Conservation (phyloP, 2,888 invertebrate species). For the Chironomus riparius region DNA sequence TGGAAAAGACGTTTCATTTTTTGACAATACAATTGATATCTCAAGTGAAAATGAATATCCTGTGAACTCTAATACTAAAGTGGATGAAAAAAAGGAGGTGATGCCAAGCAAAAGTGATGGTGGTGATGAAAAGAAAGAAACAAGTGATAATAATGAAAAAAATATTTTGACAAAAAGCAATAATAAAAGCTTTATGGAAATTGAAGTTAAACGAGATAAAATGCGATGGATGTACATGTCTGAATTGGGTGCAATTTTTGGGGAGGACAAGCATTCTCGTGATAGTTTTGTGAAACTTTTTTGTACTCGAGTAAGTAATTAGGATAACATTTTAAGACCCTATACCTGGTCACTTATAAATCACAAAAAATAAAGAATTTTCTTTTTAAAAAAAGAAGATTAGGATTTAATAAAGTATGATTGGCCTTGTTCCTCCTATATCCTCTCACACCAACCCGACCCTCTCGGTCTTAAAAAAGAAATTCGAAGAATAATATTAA, state of each 20-base stretch:
- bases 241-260: conserved; percentile 41
- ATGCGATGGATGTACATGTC: conserved; percentile 43
- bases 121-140: background rate
- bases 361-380: no score
- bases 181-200: conserved; percentile 39
- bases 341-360: no score
- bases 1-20: conserved; percentile 3
- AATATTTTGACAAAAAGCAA: background rate
- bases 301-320: conserved; percentile 38
- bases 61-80: no score
- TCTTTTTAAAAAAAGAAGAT: background rate
- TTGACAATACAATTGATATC: conserved; percentile 14
- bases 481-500: no score
- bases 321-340: no score
- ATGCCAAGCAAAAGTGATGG: background rate
- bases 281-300: conserved; percentile 41
- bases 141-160: background rate
- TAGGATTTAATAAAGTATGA: no score
- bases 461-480: no score
- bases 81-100: no score
- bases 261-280: conserved; percentile 41
- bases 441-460: no score
- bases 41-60: conserved; percentile 12
- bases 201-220: conserved; percentile 42
- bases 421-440: no score